Conservation (phyloP, 2,113 vertebrate species). For the Boleophthalmus pectinirostris region DNA sequence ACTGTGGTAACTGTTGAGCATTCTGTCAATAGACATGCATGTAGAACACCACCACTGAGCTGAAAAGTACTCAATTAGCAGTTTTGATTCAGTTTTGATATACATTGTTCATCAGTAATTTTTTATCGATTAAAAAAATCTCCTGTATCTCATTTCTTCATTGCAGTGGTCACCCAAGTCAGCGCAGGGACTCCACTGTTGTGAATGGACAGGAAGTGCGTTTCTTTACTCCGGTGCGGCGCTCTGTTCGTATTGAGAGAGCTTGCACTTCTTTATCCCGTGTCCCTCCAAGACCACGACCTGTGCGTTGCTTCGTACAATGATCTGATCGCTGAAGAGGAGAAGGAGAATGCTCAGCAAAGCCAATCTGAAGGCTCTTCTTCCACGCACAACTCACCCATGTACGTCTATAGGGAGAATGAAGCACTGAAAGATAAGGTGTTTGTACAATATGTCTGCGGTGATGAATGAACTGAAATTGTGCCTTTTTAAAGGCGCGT, state of each 20-base stretch:
- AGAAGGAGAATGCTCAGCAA: conserved; percentile 2
- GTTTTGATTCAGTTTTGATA: too few species aligned
- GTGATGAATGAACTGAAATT: conserved; percentile 15
- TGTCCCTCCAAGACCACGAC: conserved; percentile 74
- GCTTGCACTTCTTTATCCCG: conserved; percentile 51
- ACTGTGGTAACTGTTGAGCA: too few species aligned
- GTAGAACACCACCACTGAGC: too few species aligned
- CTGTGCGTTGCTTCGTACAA: conserved; percentile 72
- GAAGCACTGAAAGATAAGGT: conserved; percentile 71
- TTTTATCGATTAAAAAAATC: background rate
- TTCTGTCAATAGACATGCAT: too few species aligned
- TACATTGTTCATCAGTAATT: background rate
- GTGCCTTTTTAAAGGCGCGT: background rate
- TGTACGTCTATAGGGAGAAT: conserved; percentile 80
- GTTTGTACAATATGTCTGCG: conserved; percentile 50
- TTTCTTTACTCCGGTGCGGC: conserved; percentile 79
- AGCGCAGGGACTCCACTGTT: conserved; percentile 34
- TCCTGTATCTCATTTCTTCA: background rate
- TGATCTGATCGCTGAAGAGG: conserved; percentile 61
- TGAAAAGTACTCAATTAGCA: too few species aligned
- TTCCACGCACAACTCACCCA: background rate
- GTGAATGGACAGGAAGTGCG: conserved; percentile 73
- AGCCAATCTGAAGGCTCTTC: background rate
- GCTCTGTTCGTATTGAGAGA: conserved; percentile 75
- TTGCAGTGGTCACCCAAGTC: conserved; percentile 55